These are phyloP conservation scores for Blastobasis lacticolella DNA, from an alignment of 2,888 invertebrate genomes.

Conservation along the genomic window DNA sequence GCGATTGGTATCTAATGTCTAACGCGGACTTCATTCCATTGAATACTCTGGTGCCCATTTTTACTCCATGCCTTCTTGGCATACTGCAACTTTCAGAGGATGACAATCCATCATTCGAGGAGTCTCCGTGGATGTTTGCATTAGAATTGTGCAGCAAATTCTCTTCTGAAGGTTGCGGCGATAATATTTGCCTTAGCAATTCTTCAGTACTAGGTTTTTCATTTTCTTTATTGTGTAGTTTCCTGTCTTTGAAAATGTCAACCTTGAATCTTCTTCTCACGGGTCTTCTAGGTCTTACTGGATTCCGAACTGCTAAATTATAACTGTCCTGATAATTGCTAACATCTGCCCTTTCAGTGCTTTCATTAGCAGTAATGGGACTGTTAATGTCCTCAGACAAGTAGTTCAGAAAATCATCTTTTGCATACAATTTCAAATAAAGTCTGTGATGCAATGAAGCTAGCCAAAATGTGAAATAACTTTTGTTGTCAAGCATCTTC, in stretches of 20 bases:
- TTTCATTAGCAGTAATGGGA: slow-evolving; percentile 51
- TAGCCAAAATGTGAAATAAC: slow-evolving; percentile 83
- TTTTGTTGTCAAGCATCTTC: slow-evolving; percentile 83
- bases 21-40: slow-evolving; percentile 54
- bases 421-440: slow-evolving; percentile 81
- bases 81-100: slow-evolving; percentile 67
- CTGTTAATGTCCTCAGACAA: slow-evolving; percentile 76
- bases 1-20: slow-evolving; percentile 37
- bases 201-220: slow-evolving; percentile 74
- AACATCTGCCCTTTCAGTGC: slow-evolving; percentile 44
- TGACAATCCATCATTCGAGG: slow-evolving; percentile 62
- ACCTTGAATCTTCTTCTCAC: slow-evolving; percentile 70
- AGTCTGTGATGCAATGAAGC: slow-evolving; percentile 86
- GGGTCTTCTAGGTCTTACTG: slow-evolving; percentile 48
- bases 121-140: slow-evolving; percentile 40
- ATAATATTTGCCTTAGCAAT: slow-evolving; percentile 50
- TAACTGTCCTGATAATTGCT: slow-evolving; percentile 70
- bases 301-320: slow-evolving; percentile 66
- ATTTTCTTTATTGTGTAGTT: slow-evolving; percentile 80
- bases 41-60: slow-evolving; percentile 83
- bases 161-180: slow-evolving; percentile 45
- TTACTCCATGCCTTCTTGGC: slow-evolving; percentile 78
- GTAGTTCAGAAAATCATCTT: slow-evolving; percentile 79
- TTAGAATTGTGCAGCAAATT: slow-evolving; percentile 28
- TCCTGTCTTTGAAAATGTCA: slow-evolving; percentile 62